A percentile compares a stretch with the other conserved stretches of the same genome.
phyloP scores from a whole-genome alignment of 2,113 vertebrate species.

The Poeciliopsis retropinna region DNA sequence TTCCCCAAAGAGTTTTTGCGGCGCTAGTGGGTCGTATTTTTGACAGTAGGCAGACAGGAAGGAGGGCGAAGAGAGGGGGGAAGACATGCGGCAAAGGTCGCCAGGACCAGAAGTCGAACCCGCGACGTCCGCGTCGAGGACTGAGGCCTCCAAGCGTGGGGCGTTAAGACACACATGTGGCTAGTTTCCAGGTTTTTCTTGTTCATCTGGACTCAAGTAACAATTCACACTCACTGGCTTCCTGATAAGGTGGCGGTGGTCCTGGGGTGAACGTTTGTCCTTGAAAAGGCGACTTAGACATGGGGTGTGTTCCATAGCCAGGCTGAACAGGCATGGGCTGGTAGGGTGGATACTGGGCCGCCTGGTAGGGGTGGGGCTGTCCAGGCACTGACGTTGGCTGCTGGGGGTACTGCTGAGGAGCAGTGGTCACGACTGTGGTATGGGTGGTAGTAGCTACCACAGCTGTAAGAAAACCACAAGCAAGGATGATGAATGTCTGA shows the following conservation, averaged over 20 bases:
- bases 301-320: constrained; percentile 75
- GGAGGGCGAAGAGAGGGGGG: no score
- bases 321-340: constrained; percentile 83
- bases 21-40: no score
- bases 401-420: constrained; percentile 79
- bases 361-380: constrained; percentile 75
- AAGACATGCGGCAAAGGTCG: no score
- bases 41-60: no score
- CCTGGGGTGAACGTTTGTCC: constrained; percentile 79
- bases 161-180: no score
- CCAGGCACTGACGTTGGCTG: constrained; percentile 60
- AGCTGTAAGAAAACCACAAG: constrained; percentile 72
- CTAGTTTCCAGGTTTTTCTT: neutral
- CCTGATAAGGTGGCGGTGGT: constrained; percentile 88
- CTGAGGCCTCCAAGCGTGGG: no score
- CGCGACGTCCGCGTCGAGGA: no score
- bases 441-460: constrained; percentile 81
- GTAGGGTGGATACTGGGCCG: constrained; percentile 82
- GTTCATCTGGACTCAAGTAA: neutral
- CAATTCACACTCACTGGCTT: constrained; percentile 75
- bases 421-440: constrained; percentile 83
- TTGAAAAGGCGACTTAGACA: constrained; percentile 69
- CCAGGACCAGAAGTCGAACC: no score
- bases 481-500: constrained; percentile 1
- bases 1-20: no score